Evolutionary conservation across 2,113 vertebrate species (phyloP), one percentile per base, ranked within the genome.

Genomic region (Ciconia boyciana): DNA sequence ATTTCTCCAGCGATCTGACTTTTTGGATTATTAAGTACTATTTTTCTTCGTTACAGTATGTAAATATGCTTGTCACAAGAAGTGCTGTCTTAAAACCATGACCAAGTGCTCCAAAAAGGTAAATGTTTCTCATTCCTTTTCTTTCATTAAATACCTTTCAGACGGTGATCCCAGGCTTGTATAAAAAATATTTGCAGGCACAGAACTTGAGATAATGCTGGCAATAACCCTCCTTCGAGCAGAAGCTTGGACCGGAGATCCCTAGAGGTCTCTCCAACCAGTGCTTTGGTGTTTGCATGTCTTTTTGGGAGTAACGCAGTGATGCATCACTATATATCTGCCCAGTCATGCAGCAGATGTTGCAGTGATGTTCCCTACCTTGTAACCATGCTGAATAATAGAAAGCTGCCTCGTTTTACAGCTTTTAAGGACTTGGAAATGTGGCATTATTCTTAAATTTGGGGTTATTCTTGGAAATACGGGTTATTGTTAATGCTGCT

Each of bases 51-150:
- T 98, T 99, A 97, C 98, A 99, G 99, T 99, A 88, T 99, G 99
- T 97, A 99, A 99, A 72, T 99, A 99, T 76, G 99, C 99, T 97
- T 99, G 99, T 96, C 99, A 99, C 98, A 99, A 98, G 97, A 99
- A 99, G 92, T 99, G 99, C 98, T 99, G 99, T 98, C 98, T 99
- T 97, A 99, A 98, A 98, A 99, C 98, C 58, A 99, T 98, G 10
- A 98, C 97, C 93, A 99, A 99, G 97, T 99, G 99, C 97, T 99
- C 98, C 93, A 99, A 99, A 98, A 99, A 99, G 99, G 99, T 99
- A 98, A 98, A 98, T 54, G 13, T 55, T 16, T 86, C 44, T 60
- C 39, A 16, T 29, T 72, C 32, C 41, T 66, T 89, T 89, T 75
- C 28, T 75, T 72, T 44, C 15, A 28, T 65, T 76, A 32, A 69